These are phyloP conservation scores for Cosmorhoe ocellata DNA, from an alignment of 2,888 invertebrate genomes.

Conservation along the genomic window DNA sequence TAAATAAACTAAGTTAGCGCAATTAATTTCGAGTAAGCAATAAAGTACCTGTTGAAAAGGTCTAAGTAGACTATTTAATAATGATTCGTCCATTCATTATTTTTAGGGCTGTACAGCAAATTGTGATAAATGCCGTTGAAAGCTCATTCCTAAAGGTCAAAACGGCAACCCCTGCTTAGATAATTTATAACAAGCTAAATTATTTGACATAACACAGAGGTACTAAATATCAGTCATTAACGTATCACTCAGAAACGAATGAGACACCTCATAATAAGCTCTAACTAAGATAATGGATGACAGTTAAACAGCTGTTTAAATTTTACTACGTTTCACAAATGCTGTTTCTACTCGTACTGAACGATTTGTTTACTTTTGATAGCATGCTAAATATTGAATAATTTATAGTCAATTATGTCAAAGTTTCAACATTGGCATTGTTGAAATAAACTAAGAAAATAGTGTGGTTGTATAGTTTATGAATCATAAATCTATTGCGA, in stretches of 20 bases:
- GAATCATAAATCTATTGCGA: too few species aligned
- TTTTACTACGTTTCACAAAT: slow-evolving; percentile 8
- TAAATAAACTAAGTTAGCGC: too few species aligned
- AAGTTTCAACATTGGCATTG: too few species aligned
- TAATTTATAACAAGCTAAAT: slow-evolving; percentile 17
- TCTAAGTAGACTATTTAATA: too few species aligned
- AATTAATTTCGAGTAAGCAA: too few species aligned
- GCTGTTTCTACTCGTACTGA: background rate
- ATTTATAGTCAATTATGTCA: slow-evolving; percentile 8
- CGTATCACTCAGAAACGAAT: slow-evolving; percentile 27
- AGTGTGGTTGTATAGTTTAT: background rate
- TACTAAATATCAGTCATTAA: slow-evolving; percentile 26
- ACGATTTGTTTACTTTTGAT: slow-evolving; percentile 11
- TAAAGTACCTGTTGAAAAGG: too few species aligned
- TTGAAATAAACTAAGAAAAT: background rate
- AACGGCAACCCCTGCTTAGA: slow-evolving; percentile 2
- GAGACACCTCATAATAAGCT: slow-evolving; percentile 27
- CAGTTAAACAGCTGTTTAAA: slow-evolving; percentile 19
- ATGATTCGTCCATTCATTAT: too few species aligned
- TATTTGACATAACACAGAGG: slow-evolving; percentile 16
- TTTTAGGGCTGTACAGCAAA: too few species aligned
- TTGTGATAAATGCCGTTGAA: too few species aligned
- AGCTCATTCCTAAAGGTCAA: slow-evolving; percentile 1
- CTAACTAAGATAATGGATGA: slow-evolving; percentile 20
- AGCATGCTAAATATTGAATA: slow-evolving; percentile 1